Evolutionary conservation across 2,888 invertebrate genomes (phyloP).

Genomic region (Metacarcinus magister): DNA sequence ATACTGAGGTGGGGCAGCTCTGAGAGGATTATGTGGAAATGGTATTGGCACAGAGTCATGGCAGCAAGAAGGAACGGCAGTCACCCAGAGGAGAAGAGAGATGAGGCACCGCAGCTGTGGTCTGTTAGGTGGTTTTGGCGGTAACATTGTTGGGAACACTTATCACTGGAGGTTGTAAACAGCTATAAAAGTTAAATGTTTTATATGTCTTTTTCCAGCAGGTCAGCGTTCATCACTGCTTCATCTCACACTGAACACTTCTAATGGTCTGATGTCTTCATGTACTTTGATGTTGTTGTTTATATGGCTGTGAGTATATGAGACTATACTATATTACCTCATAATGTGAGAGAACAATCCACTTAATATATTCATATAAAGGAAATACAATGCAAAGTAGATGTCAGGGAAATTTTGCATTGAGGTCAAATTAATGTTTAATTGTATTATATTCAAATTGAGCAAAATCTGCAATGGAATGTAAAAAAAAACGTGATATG

Average conservation of each 20-base stretch:
- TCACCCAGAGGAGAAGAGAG: not conserved
- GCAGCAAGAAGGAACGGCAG: constrained; percentile 31
- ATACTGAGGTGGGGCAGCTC: constrained; percentile 36
- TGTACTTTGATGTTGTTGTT: not conserved
- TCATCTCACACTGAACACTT: not conserved
- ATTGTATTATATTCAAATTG: not conserved
- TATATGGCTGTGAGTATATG: not conserved
- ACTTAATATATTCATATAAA: not conserved
- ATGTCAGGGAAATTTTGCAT: not conserved
- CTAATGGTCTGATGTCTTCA: not conserved
- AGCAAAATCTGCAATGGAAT: not conserved
- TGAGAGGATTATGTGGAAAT: constrained; percentile 19
- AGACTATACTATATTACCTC: not conserved
- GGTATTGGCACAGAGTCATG: constrained; percentile 42
- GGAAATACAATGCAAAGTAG: not conserved
- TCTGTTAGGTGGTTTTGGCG: not conserved
- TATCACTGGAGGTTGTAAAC: not conserved
- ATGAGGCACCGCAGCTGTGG: constrained; percentile 20
- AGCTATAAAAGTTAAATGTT: not conserved
- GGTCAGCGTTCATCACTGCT: not conserved
- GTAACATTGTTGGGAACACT: constrained; percentile 10
- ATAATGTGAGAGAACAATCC: not conserved
- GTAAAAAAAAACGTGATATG: not conserved
- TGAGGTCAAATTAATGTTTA: not conserved
- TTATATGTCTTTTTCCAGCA: not conserved